These are phyloP conservation scores for Morpho deidamia DNA, from an alignment of 2,888 invertebrate species.

Conservation along the genomic window DNA sequence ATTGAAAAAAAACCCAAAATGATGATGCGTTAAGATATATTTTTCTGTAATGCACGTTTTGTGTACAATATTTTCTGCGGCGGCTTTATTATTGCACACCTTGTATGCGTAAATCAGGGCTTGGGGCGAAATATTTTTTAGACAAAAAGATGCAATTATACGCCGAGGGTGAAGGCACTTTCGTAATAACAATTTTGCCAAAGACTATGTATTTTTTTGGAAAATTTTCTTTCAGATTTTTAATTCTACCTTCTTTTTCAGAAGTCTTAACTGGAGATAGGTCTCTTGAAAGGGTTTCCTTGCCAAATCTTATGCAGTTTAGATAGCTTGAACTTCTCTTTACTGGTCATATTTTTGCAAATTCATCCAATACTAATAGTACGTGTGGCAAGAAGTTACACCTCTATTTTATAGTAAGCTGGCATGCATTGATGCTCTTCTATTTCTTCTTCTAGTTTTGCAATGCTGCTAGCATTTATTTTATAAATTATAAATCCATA, in stretches of 20 bases:
- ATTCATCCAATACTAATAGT: no score
- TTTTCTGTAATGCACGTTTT: constrained; percentile 36
- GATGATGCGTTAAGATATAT: constrained; percentile 33
- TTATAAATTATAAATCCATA: no score
- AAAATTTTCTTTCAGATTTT: background rate
- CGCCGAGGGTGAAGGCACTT: constrained; percentile 44
- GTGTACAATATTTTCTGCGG: constrained; percentile 67
- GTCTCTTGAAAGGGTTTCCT: no score
- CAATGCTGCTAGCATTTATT: no score
- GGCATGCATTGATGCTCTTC: no score
- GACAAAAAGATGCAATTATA: constrained; percentile 76
- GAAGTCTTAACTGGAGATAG: no score
- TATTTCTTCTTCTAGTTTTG: no score
- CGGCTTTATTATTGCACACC: constrained; percentile 76
- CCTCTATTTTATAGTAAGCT: no score
- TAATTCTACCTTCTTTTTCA: background rate
- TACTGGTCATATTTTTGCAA: no score
- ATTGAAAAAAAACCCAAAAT: constrained; percentile 45
- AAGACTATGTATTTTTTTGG: background rate
- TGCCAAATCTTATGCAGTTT: no score
- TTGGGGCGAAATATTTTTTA: constrained; percentile 65
- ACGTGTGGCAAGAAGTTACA: no score
- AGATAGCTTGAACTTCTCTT: no score
- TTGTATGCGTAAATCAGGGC: constrained; percentile 78
- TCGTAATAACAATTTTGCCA: constrained; percentile 12